Base-by-base conservation (phyloP, 2,113 vertebrate genomes). In the Ovibos moschatus region DNA sequence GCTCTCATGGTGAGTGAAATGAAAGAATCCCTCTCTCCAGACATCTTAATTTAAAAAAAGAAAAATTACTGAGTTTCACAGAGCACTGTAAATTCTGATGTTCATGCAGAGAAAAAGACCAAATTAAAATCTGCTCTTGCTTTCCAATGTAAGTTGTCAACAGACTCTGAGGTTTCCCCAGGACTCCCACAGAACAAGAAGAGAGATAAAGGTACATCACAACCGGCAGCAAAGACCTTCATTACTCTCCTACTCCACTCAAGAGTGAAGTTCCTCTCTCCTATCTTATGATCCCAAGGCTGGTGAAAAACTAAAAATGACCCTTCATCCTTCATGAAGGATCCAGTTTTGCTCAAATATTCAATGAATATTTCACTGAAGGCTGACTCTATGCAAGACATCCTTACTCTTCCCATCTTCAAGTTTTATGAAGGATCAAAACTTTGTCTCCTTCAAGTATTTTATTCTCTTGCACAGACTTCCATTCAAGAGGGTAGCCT, bases 291-390 rank as follows among this genome's bases (percentile, higher is more conserved):
- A 91, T 76, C 45, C 84, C 84, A 94, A 81, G 91, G n/a, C 95
- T 95, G 71, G 51, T 88, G 76, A 64, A 91, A 98, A 96, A 96
- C 96, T 92, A 92, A 89, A 98, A 96, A 83, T 84, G 89, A 92
- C 16, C 53, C 76, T 71, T 94, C n/a, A 64, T 53, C 4, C 58
- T 30, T 93, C 43, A 89, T 51, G 40, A 88, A 95, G 53, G 33
- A 91, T 53, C 51, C 78, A 87, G 28, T 74, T 91, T 40, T 93
- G 55, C 23, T 89, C 67, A 93, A 86, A 76, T 93, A 96, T 95
- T 94, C 83, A 85, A 64, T 95, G 95, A 97, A 91, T 96, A 93
- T 89, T 94, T 93, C 95, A 96, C 78, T 81, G 43, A 45, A 94
- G 43, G 30, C 43, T 93, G 55, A 78, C 33, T 76, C 43, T 50